Base-by-base conservation (phyloP, 2,888 invertebrate genomes). In the Drosophila trichaetosa region DNA sequence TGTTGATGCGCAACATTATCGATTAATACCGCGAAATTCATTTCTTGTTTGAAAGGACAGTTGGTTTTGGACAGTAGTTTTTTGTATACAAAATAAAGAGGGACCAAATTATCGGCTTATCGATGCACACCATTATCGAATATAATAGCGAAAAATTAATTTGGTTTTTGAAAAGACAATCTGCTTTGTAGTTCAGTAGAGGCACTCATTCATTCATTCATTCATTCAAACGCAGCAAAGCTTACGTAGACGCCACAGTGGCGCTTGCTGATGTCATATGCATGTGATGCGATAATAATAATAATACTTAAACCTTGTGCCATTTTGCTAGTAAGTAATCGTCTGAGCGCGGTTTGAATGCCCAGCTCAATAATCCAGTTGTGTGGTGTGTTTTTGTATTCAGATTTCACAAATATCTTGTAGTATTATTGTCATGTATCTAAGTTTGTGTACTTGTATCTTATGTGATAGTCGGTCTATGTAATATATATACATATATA, bases 21-120 rank as follows among this genome's bases (percentile, higher is more conserved):
- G 56, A 57, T 40, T 29, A 7, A 11, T 16, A 18, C 24, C 40
- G 40, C 57, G 29, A n/a, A 40, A 13, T 27, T 11, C 0, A n/a
- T 6, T 31, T 42, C 0, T 46, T 24, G 4, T 46, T 46, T 16
- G 8, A 46, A 46, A n/a, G 42, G 13, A 21, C 6, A 13, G 21
- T 42, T 42, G 2, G 1, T 91, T 97, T 96, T 92, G 97, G 97
- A 94, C 99, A 99, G 93, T 97, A 96, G 89, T 97, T 89, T 93
- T 93, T 91, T 98, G 97, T 90, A 93, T 93, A 83, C 93, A 16
- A 52, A 11, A 42, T 21, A 51, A 46, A 49, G 29, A 46, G 27
- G 46, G 24, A 52, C 36, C 36, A 29, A 31, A 58, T 72, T 31
- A 31, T 31, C 18, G 36, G 18, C 18, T 27, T 56, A 56, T 56